These are phyloP conservation scores for Myotis planiceps DNA, from an alignment of 2,797 vertebrate species.

Conservation along the genomic window DNA sequence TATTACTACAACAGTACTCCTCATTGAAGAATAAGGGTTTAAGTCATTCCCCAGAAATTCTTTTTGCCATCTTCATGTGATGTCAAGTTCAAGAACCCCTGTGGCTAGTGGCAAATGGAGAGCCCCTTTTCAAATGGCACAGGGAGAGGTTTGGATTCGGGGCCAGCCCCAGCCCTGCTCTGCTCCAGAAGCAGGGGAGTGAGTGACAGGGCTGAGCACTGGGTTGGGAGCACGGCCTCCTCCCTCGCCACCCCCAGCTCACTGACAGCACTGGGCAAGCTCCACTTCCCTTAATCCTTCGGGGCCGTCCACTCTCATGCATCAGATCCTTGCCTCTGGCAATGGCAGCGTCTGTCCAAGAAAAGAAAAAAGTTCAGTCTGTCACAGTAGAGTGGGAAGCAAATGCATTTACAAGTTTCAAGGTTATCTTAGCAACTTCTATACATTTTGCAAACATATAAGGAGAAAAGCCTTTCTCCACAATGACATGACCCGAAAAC, in stretches of 20 bases:
- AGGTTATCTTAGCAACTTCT: slow-evolving; percentile 17
- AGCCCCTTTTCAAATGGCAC: not conserved
- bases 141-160: not conserved
- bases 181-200: not conserved
- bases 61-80: not conserved
- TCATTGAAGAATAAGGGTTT: not conserved
- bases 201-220: not conserved
- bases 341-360: not conserved
- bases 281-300: not conserved
- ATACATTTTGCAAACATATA: slow-evolving; percentile 5
- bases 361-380: slow-evolving; percentile 21
- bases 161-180: not conserved
- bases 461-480: not conserved
- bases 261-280: not conserved
- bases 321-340: slow-evolving; percentile 15
- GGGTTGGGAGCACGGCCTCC: not conserved
- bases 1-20: not conserved
- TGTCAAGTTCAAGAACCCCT: slow-evolving; percentile 15
- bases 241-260: not conserved
- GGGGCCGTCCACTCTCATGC: not conserved
- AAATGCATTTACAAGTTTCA: not conserved
- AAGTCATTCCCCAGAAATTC: not conserved
- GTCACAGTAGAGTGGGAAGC: not conserved
- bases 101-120: not conserved
- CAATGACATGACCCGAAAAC: slow-evolving; percentile 6